Evolutionary conservation across 1,140 invertebrate species (phyloP).

Genomic region (Zaprionus inermis): DNA sequence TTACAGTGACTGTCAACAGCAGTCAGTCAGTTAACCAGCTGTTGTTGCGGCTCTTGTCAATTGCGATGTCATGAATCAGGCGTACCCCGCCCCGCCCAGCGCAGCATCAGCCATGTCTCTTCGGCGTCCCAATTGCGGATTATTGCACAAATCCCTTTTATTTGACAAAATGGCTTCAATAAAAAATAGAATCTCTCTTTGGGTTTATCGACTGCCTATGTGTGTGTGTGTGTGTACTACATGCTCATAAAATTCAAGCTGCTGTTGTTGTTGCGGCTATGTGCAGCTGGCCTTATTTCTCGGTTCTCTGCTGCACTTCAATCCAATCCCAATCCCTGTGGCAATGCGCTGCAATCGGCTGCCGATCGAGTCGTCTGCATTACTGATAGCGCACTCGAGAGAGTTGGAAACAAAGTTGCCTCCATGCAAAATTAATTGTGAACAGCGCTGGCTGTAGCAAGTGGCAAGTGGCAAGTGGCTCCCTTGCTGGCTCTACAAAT

Average conservation of each 20-base stretch:
- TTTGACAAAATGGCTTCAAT: slow-evolving; percentile 78
- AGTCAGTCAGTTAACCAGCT: slow-evolving; percentile 63
- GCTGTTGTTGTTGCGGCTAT: slow-evolving; percentile 63
- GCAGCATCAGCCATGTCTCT: background rate
- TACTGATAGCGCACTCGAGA: slow-evolving; percentile 22
- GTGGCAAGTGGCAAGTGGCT: slow-evolving; percentile 41
- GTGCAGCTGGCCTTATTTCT: slow-evolving; percentile 60
- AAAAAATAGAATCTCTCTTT: slow-evolving; percentile 40
- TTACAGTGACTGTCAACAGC: slow-evolving; percentile 28
- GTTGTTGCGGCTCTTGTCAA: slow-evolving; percentile 66
- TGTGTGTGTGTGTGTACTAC: slow-evolving; percentile 12
- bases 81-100: slow-evolving; percentile 20
- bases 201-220: background rate
- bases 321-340: background rate
- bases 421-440: slow-evolving; percentile 65
- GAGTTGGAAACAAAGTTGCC: slow-evolving; percentile 63
- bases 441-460: slow-evolving; percentile 12
- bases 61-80: slow-evolving; percentile 78
- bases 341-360: background rate
- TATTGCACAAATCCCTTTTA: slow-evolving; percentile 72
- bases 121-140: slow-evolving; percentile 68
- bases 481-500: slow-evolving; percentile 76
- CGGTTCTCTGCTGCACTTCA: slow-evolving; percentile 36
- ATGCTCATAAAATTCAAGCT: slow-evolving; percentile 71
- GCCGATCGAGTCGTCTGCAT: slow-evolving; percentile 6